A percentile compares a stretch with the other conserved stretches of the same genome.
These are phyloP conservation scores for Spilosoma lubricipeda DNA, from an alignment of 2,888 invertebrate genomes.

Conservation along the genomic window DNA sequence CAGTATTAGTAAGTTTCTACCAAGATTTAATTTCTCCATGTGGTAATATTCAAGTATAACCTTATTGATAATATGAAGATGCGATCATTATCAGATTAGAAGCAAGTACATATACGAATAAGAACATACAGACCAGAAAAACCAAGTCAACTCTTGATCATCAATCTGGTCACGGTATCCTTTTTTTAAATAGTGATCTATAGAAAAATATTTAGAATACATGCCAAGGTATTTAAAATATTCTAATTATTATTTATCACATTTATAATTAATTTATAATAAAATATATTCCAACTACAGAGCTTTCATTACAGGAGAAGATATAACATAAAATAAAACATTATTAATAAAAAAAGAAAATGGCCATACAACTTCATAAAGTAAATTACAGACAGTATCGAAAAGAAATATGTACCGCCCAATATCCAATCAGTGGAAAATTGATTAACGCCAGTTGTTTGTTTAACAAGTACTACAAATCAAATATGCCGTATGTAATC, in stretches of 20 bases:
- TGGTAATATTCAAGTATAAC: too few relatives aligned
- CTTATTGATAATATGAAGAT: too few relatives aligned
- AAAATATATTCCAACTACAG: neutral
- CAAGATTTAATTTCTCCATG: too few relatives aligned
- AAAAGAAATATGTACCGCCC: slow-evolving; percentile 11
- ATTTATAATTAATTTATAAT: neutral
- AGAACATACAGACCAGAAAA: too few relatives aligned
- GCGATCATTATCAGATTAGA: too few relatives aligned
- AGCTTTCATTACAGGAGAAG: neutral
- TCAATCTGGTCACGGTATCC: too few relatives aligned
- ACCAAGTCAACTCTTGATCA: too few relatives aligned
- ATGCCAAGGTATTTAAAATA: neutral
- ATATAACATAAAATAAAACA: neutral
- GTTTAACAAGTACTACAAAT: slow-evolving; percentile 40
- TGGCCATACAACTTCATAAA: neutral
- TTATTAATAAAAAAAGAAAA: neutral
- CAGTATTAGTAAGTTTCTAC: too few relatives aligned
- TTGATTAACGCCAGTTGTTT: slow-evolving; percentile 20
- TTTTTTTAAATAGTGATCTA: neutral
- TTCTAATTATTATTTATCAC: neutral
- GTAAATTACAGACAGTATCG: slow-evolving; percentile 6
- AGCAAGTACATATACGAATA: too few relatives aligned
- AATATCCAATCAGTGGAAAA: slow-evolving; percentile 16
- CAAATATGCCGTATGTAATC: slow-evolving; percentile 40
- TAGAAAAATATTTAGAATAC: neutral